These are phyloP conservation scores for Drosophila neotestacea DNA, from an alignment of 2,888 invertebrate species.

Conservation along the genomic window DNA sequence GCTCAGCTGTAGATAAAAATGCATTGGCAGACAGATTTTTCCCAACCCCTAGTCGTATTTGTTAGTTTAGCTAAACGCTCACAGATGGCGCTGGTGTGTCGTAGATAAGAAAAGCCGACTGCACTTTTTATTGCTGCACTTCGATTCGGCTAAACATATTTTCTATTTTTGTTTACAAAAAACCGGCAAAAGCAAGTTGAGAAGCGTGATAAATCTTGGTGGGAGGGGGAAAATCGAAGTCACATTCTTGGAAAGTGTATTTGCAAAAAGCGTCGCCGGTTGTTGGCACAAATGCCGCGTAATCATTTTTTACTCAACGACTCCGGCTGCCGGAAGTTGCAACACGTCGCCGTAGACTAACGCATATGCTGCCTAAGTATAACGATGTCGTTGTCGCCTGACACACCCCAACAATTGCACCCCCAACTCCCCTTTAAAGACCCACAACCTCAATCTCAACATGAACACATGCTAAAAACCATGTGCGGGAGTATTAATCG, in stretches of 20 bases:
- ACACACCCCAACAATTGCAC: constrained; percentile 68
- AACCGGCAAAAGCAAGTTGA: constrained; percentile 21
- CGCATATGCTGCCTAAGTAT: constrained; percentile 67
- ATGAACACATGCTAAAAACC: constrained; percentile 25
- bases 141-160: constrained; percentile 7
- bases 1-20: constrained; percentile 44
- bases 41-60: constrained; percentile 18
- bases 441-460: constrained; percentile 8
- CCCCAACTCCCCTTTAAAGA: constrained; percentile 2
- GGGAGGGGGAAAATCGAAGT: constrained; percentile 31
- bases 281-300: constrained; percentile 70
- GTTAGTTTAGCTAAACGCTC: constrained; percentile 48
- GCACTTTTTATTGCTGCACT: constrained; percentile 36
- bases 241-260: constrained; percentile 61
- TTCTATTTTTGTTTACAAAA: constrained; percentile 38
- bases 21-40: constrained; percentile 35
- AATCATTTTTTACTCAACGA: constrained; percentile 69
- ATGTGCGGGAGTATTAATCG: constrained; percentile 51
- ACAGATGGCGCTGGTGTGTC: constrained; percentile 63
- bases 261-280: constrained; percentile 66
- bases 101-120: constrained; percentile 44
- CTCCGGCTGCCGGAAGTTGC: constrained; percentile 72
- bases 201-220: neutral
- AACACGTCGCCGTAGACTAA: constrained; percentile 61
- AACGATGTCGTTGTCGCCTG: constrained; percentile 43